These are phyloP conservation scores for Parapsyche elsis DNA, from an alignment of 1,140 invertebrate species.

Conservation along the genomic window DNA sequence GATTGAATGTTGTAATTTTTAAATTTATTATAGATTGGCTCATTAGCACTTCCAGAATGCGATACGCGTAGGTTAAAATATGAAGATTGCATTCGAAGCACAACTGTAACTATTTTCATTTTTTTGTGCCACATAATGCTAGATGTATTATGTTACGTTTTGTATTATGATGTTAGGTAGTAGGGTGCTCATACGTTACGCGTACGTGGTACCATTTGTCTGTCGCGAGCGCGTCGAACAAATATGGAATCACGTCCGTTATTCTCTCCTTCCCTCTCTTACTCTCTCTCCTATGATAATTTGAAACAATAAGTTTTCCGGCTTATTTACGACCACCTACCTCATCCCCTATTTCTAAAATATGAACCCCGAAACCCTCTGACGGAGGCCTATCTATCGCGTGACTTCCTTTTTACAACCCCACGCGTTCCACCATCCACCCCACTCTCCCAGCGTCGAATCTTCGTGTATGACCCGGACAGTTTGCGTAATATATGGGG, in stretches of 20 bases:
- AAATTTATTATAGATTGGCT: no score
- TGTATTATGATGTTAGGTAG: no score
- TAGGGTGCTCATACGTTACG: slow-evolving; percentile 1
- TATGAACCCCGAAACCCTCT: background rate
- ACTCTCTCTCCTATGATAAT: slow-evolving; percentile 2
- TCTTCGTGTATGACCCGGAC: slow-evolving; percentile 30
- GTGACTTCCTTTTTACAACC: slow-evolving; percentile 5
- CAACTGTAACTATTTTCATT: no score
- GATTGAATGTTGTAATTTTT: background rate
- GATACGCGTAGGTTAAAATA: no score
- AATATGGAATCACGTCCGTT: slow-evolving; percentile 22
- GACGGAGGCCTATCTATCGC: background rate
- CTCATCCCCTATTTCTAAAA: background rate
- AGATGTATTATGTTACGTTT: no score
- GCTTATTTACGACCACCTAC: background rate
- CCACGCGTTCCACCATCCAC: background rate
- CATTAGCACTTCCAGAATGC: no score
- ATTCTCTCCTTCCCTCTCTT: background rate
- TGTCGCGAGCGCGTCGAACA: background rate
- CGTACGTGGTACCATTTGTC: slow-evolving; percentile 18
- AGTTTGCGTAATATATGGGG: slow-evolving; percentile 25
- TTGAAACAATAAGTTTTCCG: slow-evolving; percentile 31
- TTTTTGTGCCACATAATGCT: no score
- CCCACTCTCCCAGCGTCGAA: background rate
- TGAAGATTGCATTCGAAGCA: no score